Percentiles rank a stretch among this genome's conserved stretches.
Conservation (phyloP, 1,140 invertebrate genomes). For the Cyrtorhinus lividipennis region DNA sequence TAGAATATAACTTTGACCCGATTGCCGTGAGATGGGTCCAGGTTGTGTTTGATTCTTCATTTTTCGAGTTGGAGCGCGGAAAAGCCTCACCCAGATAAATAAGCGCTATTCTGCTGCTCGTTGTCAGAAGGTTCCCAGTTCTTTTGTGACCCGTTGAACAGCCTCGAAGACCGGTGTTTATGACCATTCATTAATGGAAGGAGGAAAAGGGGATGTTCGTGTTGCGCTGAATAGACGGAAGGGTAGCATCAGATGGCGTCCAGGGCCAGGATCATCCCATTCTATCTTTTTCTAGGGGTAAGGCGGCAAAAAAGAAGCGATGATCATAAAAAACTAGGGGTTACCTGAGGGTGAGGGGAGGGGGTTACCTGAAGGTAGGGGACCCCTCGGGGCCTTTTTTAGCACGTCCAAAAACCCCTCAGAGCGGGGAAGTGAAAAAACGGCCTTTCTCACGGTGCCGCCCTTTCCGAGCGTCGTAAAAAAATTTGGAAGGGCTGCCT, state of each 20-base stretch:
- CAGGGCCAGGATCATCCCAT: conserved; percentile 9
- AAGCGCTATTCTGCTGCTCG: not conserved
- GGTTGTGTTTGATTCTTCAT: too few relatives aligned
- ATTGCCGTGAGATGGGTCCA: too few relatives aligned
- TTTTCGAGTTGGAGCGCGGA: too few relatives aligned
- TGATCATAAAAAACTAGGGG: too few relatives aligned
- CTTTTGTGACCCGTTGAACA: not conserved
- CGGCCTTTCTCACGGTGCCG: not conserved
- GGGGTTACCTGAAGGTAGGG: not conserved
- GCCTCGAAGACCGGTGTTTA: conserved; percentile 1
- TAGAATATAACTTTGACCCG: too few relatives aligned
- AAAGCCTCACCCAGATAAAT: not conserved
- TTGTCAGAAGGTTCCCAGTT: too few relatives aligned
- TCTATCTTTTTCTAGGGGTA: not conserved
- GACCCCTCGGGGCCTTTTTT: conserved; percentile 12
- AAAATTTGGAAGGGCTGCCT: too few relatives aligned
- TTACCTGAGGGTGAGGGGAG: not conserved
- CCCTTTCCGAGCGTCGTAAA: not conserved
- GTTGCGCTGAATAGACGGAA: conserved; percentile 11
- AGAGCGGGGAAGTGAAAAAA: conserved; percentile 7
- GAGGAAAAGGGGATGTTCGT: conserved; percentile 10
- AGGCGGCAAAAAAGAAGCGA: not conserved
- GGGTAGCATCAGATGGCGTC: conserved; percentile 15
- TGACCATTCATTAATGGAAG: conserved; percentile 9
- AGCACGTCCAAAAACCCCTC: conserved; percentile 13